phyloP scores from a whole-genome alignment of 2,888 invertebrate genomes.

The Polietes domitor region DNA sequence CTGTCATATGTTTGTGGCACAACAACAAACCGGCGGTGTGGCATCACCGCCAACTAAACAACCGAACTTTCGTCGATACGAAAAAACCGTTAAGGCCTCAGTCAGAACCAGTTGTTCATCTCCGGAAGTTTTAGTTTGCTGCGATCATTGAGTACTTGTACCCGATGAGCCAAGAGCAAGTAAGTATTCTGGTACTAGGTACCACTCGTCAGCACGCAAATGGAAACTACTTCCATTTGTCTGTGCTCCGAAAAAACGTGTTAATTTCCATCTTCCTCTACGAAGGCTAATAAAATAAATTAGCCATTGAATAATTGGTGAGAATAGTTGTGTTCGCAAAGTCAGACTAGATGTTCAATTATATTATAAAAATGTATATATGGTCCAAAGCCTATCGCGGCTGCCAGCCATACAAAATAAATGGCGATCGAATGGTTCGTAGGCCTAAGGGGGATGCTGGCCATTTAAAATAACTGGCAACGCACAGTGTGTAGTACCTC shows the following conservation, averaged over 20 bases:
- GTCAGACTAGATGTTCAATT: neutral
- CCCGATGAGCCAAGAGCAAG: slow-evolving; percentile 31
- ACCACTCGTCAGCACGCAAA: neutral
- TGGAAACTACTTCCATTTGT: neutral
- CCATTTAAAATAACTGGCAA: slow-evolving; percentile 38
- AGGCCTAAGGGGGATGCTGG: slow-evolving; percentile 31
- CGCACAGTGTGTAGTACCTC: slow-evolving; percentile 28
- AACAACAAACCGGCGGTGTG: neutral
- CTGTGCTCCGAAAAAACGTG: neutral
- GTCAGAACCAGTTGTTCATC: slow-evolving; percentile 26
- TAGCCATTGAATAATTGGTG: neutral
- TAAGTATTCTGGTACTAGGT: slow-evolving; percentile 23
- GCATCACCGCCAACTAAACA: neutral
- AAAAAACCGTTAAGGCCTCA: slow-evolving; percentile 21
- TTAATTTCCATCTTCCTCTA: slow-evolving; percentile 9
- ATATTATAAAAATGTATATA: neutral
- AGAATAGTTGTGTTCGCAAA: neutral
- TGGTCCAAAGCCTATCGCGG: slow-evolving; percentile 21
- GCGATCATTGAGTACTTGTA: neutral
- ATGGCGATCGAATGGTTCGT: slow-evolving; percentile 19
- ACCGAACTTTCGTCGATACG: slow-evolving; percentile 4
- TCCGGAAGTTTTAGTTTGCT: neutral
- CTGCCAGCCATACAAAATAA: slow-evolving; percentile 18
- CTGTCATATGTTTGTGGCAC: neutral
- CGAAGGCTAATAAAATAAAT: neutral